Evolutionary conservation across 2,113 vertebrate species (phyloP), one percentile per base, ranked within the genome.

Genomic region (Furnarius figulus): DNA sequence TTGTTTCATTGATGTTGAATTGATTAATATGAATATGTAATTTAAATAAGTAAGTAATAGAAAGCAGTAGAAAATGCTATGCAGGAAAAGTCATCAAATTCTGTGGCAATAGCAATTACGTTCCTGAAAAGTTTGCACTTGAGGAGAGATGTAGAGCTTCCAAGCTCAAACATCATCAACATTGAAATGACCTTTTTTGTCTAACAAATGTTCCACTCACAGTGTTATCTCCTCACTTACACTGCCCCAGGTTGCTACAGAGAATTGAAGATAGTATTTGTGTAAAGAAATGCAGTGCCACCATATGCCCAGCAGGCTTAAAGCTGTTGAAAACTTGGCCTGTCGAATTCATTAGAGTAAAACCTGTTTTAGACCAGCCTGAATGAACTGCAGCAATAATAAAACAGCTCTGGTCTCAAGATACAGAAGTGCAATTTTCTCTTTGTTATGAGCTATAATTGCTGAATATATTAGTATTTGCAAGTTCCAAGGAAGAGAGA

Each of bases 381-480:
- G 56, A 94, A 93, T 93, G 61, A 96, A 94, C 40, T 44, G 40
- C 59, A 95, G 49, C 46, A 92, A 67, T 95, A 97, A 96, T 95
- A 98, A 95, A 93, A 74, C 85, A 93, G 53, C 61, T 89, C 37
- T 89, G 23, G 70, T 97, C 85, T 97, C 93, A 95, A 89, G 85
- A 65, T 93, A 74, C 35, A 95, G 73, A 63, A 96, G 27, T 74
- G 77, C 49, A 95, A 96, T 97, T 97, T 97, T 89, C 63, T 94
- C 50, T 95, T 96, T 22, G 8, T 96, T 95, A 90, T 83, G 47
- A 96, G 68, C 37, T 73, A 70, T 97, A 97, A 97, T 90, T 97
- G 90, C 68, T 92, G 78, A 97, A 91, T 96, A 80, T 93, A 95
- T 97, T 97, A 94, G 87, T 97, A 95, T 95, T 87, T 97, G 52